Evolutionary conservation across 2,888 invertebrate species (phyloP).

Genomic region (Laothoe populi): DNA sequence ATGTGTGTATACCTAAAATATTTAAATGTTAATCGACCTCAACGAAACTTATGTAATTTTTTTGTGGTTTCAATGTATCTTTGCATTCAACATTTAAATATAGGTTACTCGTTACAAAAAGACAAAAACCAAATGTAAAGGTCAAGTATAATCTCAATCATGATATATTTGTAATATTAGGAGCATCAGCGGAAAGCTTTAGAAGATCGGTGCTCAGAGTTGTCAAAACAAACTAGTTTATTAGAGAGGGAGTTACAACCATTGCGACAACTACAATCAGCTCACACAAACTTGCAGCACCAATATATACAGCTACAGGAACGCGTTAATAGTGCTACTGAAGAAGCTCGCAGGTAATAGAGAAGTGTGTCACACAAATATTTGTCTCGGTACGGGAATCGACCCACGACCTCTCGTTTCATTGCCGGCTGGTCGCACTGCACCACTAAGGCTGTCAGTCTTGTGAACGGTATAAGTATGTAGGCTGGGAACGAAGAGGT

Average conservation of each 20-base stretch:
- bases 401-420: no score
- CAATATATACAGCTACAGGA: constrained; percentile 69
- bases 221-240: constrained; percentile 50
- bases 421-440: no score
- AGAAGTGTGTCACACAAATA: background rate
- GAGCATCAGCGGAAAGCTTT: constrained; percentile 65
- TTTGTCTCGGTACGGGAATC: background rate
- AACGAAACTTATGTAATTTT: background rate
- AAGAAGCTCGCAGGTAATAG: constrained; percentile 62
- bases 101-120: background rate
- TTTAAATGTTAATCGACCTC: background rate
- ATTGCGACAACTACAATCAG: constrained; percentile 59
- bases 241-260: constrained; percentile 65
- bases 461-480: no score
- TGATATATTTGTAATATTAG: constrained; percentile 42
- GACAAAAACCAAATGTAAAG: background rate
- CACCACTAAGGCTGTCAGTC: no score
- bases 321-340: constrained; percentile 56
- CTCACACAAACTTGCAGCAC: constrained; percentile 56
- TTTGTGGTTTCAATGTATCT: background rate
- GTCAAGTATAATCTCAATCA: background rate
- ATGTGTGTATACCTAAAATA: background rate
- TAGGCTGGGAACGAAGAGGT: no score
- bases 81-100: background rate
- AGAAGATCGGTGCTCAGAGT: constrained; percentile 67